Evolutionary conservation across 2,797 vertebrate genomes (phyloP), one percentile per base, ranked within the genome.

Genomic region (Falco berigora): DNA sequence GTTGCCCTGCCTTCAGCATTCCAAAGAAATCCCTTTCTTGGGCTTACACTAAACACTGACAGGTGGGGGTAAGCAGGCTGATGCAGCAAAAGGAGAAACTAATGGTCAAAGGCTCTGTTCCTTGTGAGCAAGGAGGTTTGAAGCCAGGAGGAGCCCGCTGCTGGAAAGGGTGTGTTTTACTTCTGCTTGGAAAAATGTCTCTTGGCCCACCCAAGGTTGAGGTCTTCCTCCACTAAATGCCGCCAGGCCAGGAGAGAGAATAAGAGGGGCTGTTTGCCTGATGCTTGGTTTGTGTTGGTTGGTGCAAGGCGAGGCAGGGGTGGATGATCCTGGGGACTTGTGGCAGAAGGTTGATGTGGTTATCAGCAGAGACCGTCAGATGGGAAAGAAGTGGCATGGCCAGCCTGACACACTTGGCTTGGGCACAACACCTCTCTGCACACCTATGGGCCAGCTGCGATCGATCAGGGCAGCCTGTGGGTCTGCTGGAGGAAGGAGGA

Each of bases 21-120:
- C 32, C 50, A 67, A 80, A 90, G 64, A 88, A 90, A 92, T 76
- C 36, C 42, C 40, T 81, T 86, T 74, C 15, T 68, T 78, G 80
- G 27, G 23, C 5, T 86, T 94, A 28, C 15, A 7, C 27, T 67
- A 66, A 27, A 32, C 28, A 40, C 24, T 50, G 56, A 27, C 1
- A 4, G 56, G 15, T 58, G 1, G 0, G 4, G 1, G 50, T 56
- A 90, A 82, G 55, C 0, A 6, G 55, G 44, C 44, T 71, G 18
- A 36, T 10, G 12, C 18, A 86, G 77, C 66, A 92, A 63, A 86
- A 59, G 10, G 46, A 85, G 52, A 92, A 61, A 27, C n/a, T 77
- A 34, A 46, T 21, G n/a, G 42, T 30, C 27, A 40, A 76, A 19
- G 53, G 21, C 38, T 47, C 7, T 0, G 16, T 69, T 80, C 36